Evolutionary conservation across 2,797 vertebrate genomes (phyloP).

Genomic region (Lacerta agilis): DNA sequence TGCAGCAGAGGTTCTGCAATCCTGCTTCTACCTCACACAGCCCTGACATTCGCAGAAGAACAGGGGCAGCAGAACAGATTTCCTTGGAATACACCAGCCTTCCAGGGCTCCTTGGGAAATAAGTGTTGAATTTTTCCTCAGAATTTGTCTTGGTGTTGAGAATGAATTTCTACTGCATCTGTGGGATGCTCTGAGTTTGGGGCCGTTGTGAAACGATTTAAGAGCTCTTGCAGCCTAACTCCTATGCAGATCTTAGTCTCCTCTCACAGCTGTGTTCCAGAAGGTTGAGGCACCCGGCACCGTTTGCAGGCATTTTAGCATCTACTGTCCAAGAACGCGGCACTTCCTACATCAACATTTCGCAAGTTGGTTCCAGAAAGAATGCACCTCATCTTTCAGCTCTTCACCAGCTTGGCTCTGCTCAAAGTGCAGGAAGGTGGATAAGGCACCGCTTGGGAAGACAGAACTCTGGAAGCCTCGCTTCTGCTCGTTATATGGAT

Average conservation of each 20-base stretch:
- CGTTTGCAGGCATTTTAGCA: background rate
- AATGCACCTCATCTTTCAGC: constrained; percentile 85
- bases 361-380: constrained; percentile 62
- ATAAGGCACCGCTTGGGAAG: constrained; percentile 74
- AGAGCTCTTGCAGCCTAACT: background rate
- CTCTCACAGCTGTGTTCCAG: background rate
- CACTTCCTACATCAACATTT: constrained; percentile 17
- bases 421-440: constrained; percentile 91
- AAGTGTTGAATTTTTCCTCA: background rate
- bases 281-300: constrained; percentile 11
- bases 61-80: constrained; percentile 15
- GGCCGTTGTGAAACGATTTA: background rate
- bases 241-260: constrained; percentile 9
- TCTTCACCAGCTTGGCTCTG: constrained; percentile 77
- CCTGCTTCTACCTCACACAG: constrained; percentile 45
- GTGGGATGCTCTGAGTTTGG: constrained; percentile 28
- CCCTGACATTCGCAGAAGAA: constrained; percentile 28
- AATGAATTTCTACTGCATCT: background rate
- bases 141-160: constrained; percentile 7
- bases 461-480: constrained; percentile 28
- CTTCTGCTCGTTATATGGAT: constrained; percentile 66
- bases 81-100: background rate
- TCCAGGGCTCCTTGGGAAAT: constrained; percentile 26
- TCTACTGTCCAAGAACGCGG: background rate
- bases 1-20: constrained; percentile 58